Evolutionary conservation across 2,113 vertebrate genomes (phyloP), one percentile per base, ranked within the genome.

Genomic region (Leucopsar rothschildi): DNA sequence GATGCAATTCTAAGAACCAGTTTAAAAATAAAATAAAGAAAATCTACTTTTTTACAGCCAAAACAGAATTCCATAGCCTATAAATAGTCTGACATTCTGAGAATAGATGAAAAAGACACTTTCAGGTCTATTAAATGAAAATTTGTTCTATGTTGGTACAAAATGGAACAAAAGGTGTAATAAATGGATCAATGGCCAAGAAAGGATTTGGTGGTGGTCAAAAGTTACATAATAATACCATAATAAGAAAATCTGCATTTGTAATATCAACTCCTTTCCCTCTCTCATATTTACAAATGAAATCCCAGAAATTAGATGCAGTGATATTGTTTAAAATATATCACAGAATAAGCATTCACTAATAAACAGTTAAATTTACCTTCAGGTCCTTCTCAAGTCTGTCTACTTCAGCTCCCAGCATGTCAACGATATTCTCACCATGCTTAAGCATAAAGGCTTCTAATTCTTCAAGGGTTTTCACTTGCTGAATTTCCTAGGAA

Each of bases 391-490:
- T 99, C 97, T 99, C 99, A 86, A 99, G 98, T 70, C 99, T 98
- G 96, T 99, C 99, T 92, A 99, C 99, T 97, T 99, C 99, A 22
- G 98, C 99, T 92, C 99, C 99, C 86, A 99, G 96, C 1, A 98
- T 99, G 97, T 99, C 99, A 40, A 99, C 98, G 64, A 99, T 99
- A 97, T 99, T 99, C 97, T 99, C 99, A 57, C 99, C 99, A 29
- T 99, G 99, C 97, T 99, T 99, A 93, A 99, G 98, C 99, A 99
- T 99, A 93, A 99, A 99, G 75, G 92, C 98, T 97, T 99, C 99
- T 91, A 99, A 98, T 82, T 99, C 99, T 96, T 99, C 99, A 40
- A 98, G 98, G 31, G 98, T 99, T 96, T 99, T 99, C 84, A 99
- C 99, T 97, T 98, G 98, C 96, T 99, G 99, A 96, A 99, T 99